These are phyloP conservation scores for Andrena bucephala DNA, from an alignment of 2,888 invertebrate species.

Conservation along the genomic window DNA sequence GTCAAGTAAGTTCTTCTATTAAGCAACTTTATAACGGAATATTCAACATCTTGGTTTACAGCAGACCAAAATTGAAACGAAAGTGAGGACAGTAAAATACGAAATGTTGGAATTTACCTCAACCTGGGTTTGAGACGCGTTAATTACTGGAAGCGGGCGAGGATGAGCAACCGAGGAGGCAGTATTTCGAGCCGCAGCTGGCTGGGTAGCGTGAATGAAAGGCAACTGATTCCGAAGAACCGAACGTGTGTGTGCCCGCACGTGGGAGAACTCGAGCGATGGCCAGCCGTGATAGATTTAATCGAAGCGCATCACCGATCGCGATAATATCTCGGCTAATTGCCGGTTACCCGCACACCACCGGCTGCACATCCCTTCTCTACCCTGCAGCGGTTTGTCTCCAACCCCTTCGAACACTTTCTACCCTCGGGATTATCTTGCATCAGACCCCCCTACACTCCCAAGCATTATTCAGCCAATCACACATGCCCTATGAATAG, in stretches of 20 bases:
- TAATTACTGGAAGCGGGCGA: constrained; percentile 1
- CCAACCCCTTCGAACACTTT: constrained; percentile 23
- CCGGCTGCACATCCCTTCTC: constrained; percentile 39
- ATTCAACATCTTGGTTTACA: no score
- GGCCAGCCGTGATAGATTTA: constrained; percentile 56
- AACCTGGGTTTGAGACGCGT: neutral
- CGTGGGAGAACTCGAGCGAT: constrained; percentile 16
- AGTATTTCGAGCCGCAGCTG: neutral
- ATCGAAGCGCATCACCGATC: constrained; percentile 55
- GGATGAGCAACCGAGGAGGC: neutral
- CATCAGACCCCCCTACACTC: neutral
- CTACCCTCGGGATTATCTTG: neutral
- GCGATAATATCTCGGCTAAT: constrained; percentile 76
- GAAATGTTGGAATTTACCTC: constrained; percentile 5
- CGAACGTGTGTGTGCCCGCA: neutral
- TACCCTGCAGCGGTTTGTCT: constrained; percentile 32
- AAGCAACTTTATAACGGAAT: no score
- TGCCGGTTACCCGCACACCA: constrained; percentile 71
- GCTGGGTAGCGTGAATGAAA: constrained; percentile 21
- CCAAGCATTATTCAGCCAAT: neutral
- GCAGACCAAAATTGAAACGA: no score
- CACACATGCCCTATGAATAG: neutral
- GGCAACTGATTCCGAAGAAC: constrained; percentile 45
- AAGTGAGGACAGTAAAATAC: no score
- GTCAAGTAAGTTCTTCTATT: no score